Conservation (phyloP, 2,888 invertebrate species). For the Oscheius sp. region DNA sequence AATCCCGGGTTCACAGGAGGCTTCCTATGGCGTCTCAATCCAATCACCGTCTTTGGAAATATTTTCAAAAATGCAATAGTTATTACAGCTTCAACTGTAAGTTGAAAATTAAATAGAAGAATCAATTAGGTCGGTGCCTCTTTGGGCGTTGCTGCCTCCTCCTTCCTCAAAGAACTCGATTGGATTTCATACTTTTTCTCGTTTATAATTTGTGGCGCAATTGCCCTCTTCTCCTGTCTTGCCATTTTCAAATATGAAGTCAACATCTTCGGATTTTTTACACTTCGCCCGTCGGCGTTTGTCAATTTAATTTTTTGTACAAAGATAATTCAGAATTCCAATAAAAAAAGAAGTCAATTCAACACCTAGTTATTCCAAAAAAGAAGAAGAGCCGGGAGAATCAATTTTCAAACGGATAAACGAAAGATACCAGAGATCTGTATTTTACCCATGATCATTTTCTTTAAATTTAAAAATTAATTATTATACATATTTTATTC, state of each 20-base stretch:
- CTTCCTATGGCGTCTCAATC: conserved; percentile 8
- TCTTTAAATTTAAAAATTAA: too few species aligned
- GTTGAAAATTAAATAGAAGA: neutral
- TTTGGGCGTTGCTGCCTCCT: neutral
- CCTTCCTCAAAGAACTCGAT: conserved; percentile 17
- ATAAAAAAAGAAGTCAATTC: too few species aligned
- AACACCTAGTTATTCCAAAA: too few species aligned
- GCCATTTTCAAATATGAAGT: conserved; percentile 29
- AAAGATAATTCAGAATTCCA: too few species aligned
- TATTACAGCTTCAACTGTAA: neutral
- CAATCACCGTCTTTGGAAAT: neutral
- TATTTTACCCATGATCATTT: too few species aligned
- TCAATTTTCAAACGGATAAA: too few species aligned
- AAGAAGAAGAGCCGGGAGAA: too few species aligned
- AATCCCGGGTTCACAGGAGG: neutral
- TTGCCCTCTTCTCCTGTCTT: conserved; percentile 13
- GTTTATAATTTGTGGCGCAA: neutral
- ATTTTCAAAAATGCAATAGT: neutral
- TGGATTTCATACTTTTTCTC: conserved; percentile 15
- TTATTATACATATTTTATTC: too few species aligned
- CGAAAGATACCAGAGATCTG: too few species aligned
- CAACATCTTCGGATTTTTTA: conserved; percentile 18
- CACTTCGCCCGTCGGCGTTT: neutral
- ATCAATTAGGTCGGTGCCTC: conserved; percentile 26
- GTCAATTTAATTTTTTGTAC: too few species aligned